phyloP scores from a whole-genome alignment of 2,888 invertebrate genomes.

The Limenitis camilla region DNA sequence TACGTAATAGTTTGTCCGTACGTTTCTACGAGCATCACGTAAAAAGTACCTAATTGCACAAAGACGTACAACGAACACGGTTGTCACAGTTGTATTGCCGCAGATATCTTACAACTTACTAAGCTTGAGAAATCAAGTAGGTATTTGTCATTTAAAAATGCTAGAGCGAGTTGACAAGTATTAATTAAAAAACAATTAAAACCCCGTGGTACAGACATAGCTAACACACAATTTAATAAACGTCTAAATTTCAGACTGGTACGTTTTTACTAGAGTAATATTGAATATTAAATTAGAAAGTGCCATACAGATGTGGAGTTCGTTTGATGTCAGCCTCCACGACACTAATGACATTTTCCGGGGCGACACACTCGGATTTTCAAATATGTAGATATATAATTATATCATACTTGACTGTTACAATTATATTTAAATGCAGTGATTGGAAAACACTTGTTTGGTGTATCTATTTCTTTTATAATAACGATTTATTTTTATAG shows the following conservation, averaged over 20 bases:
- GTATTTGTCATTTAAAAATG: too few species aligned
- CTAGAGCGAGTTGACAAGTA: neutral
- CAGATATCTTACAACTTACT: too few species aligned
- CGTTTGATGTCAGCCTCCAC: slow-evolving; percentile 64
- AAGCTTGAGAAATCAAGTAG: too few species aligned
- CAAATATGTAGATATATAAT: too few species aligned
- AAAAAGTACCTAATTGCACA: too few species aligned
- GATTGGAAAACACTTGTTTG: neutral
- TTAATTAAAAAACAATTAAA: slow-evolving; percentile 1
- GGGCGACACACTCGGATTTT: slow-evolving; percentile 44
- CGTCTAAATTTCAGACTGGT: slow-evolving; percentile 45
- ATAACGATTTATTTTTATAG: too few species aligned
- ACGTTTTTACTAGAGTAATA: slow-evolving; percentile 62
- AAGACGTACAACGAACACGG: too few species aligned
- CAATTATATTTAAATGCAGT: too few species aligned
- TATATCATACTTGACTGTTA: too few species aligned
- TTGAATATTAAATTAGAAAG: slow-evolving; percentile 66
- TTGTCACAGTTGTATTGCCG: too few species aligned
- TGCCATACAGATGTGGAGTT: slow-evolving; percentile 57
- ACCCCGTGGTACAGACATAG: slow-evolving; percentile 1
- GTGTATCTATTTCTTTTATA: neutral
- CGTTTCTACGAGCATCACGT: too few species aligned
- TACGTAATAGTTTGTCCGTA: too few species aligned
- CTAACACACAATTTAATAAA: slow-evolving; percentile 50
- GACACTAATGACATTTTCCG: slow-evolving; percentile 66